Percentiles rank a stretch among this genome's conserved stretches.
phyloP scores from a whole-genome alignment of 2,888 invertebrate genomes.

The Synergus japonicus region DNA sequence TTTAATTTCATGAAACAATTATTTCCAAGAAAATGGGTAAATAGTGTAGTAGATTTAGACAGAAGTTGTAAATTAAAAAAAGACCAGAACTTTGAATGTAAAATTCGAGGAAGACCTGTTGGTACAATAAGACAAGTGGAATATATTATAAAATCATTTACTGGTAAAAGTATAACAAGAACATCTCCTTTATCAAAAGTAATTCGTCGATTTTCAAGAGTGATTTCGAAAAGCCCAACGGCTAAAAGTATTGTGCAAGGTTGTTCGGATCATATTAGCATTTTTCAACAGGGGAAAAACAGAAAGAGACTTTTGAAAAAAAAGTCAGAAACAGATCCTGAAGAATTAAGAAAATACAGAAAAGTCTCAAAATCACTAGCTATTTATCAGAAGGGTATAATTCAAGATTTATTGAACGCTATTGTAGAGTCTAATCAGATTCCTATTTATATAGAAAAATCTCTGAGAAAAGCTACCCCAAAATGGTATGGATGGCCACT shows the following conservation, averaged over 20 bases:
- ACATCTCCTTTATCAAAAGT: background rate
- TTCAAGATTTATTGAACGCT: constrained; percentile 3
- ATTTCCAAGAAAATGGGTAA: constrained; percentile 12
- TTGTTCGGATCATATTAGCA: constrained; percentile 1
- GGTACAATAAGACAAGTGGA: background rate
- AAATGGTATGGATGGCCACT: background rate
- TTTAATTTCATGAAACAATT: background rate
- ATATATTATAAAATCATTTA: background rate
- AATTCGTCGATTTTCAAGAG: background rate
- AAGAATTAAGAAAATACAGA: background rate
- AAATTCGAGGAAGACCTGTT: background rate
- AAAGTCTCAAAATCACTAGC: background rate
- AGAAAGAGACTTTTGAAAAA: background rate
- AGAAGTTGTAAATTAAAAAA: constrained; percentile 5
- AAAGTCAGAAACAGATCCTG: background rate
- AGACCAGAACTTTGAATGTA: background rate
- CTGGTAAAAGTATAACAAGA: background rate
- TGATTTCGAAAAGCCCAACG: background rate
- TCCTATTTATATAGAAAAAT: constrained; percentile 9
- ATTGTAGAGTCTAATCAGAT: constrained; percentile 13
- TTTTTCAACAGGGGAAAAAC: background rate
- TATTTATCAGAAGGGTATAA: constrained; percentile 5
- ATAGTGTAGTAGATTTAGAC: background rate
- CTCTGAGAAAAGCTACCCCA: background rate
- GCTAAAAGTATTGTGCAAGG: background rate